Percentiles rank a stretch among this genome's conserved stretches.
These are phyloP conservation scores for Tiliqua scincoides DNA, from an alignment of 2,113 vertebrate genomes.

Conservation along the genomic window DNA sequence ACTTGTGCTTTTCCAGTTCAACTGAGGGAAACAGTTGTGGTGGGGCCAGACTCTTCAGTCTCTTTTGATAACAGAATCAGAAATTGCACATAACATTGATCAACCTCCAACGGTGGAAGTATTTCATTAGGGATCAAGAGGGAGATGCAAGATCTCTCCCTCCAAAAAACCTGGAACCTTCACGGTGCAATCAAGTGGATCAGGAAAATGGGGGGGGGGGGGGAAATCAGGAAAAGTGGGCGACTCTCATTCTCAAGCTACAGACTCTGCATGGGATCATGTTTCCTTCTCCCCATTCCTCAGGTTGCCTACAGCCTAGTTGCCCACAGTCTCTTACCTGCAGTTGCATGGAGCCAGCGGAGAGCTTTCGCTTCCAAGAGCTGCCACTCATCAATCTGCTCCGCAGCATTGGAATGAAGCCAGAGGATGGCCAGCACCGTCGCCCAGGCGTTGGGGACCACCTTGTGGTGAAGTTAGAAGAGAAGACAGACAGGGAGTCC, in stretches of 20 bases:
- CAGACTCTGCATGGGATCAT: not conserved
- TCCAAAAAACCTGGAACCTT: not conserved
- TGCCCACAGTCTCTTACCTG: slow-evolving; percentile 41
- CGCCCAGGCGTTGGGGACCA: slow-evolving; percentile 69
- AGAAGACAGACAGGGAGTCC: not conserved
- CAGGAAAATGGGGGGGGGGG: not conserved
- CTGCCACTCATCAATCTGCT: slow-evolving; percentile 76
- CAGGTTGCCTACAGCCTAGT: no score
- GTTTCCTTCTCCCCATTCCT: not conserved
- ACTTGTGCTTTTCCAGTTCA: not conserved
- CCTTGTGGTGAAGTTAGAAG: not conserved
- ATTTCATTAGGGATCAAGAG: not conserved
- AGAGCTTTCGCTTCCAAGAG: slow-evolving; percentile 78
- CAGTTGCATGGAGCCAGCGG: slow-evolving; percentile 58
- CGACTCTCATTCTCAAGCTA: no score
- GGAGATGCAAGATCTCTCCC: not conserved
- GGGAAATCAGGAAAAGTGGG: no score
- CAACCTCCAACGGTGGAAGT: not conserved
- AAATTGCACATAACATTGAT: not conserved
- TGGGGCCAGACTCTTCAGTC: not conserved
- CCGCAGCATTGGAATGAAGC: slow-evolving; percentile 76
- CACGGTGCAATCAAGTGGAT: not conserved
- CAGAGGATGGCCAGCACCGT: slow-evolving; percentile 84
- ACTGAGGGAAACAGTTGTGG: not conserved
- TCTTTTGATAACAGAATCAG: not conserved